Evolutionary conservation across 2,797 vertebrate species (phyloP).

Genomic region (Centropyge bicolor): DNA sequence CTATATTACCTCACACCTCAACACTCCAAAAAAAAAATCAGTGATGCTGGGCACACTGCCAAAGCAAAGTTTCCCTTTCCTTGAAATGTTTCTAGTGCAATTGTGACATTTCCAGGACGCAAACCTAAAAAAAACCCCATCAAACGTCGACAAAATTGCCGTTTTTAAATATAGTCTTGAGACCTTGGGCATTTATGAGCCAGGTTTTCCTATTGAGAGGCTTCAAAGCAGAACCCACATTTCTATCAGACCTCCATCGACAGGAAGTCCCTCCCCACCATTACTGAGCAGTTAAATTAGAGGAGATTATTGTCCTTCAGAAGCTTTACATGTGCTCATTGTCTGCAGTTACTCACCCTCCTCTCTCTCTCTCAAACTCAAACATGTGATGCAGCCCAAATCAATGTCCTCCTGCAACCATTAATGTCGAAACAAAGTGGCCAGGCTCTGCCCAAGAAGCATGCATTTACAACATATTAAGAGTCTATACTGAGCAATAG

Average conservation of each 20-base stretch:
- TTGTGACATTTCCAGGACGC: background rate
- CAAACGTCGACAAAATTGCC: background rate
- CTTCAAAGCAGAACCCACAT: background rate
- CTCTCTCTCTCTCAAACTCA: background rate
- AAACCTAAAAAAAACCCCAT: background rate
- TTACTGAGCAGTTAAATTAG: conserved; percentile 16
- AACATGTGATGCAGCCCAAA: background rate
- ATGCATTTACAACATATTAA: background rate
- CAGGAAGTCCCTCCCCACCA: conserved; percentile 1
- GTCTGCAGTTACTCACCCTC: conserved; percentile 12
- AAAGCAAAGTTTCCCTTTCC: background rate
- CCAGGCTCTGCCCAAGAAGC: background rate
- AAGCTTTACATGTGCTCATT: conserved; percentile 19
- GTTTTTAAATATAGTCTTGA: conserved; percentile 1
- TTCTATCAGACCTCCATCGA: background rate
- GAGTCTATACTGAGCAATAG: too few species aligned
- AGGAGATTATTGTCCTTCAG: conserved; percentile 4
- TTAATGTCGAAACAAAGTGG: conserved; percentile 10
- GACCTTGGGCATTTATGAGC: background rate
- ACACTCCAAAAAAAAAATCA: background rate
- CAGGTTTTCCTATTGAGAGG: background rate
- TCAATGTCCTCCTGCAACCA: too few species aligned
- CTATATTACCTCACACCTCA: background rate
- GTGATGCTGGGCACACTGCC: background rate
- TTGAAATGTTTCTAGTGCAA: background rate